Conservation (phyloP, 2,113 vertebrate species). For the Microcebus jonahi region DNA sequence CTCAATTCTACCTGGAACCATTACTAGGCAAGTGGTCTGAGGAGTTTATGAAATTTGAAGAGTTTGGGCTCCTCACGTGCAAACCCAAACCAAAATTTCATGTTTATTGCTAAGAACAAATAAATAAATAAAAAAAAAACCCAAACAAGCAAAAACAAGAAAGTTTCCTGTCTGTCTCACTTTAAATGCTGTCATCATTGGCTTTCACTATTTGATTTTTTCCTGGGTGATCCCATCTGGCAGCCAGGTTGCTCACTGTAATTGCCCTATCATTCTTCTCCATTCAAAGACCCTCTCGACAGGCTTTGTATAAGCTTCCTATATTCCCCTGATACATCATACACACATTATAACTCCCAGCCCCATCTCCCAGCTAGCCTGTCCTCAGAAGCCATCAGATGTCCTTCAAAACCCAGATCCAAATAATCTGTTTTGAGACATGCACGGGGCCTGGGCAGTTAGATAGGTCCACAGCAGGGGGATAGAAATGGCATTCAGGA, state of each 20-base stretch:
- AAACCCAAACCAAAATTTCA: not conserved
- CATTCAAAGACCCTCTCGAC: no score
- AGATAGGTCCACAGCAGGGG: not conserved
- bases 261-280: not conserved
- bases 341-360: not conserved
- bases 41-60: not conserved
- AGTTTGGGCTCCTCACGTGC: not conserved
- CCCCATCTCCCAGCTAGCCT: not conserved
- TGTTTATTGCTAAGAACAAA: not conserved
- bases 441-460: not conserved
- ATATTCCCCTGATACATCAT: fast-evolving
- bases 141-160: not conserved
- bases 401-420: not conserved
- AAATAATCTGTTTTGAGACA: not conserved
- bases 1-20: not conserved
- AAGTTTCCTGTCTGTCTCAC: not conserved
- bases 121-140: not conserved
- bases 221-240: not conserved
- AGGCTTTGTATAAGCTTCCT: not conserved
- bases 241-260: not conserved
- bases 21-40: not conserved
- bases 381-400: not conserved
- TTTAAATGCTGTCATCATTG: not conserved
- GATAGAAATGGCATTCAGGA: not conserved
- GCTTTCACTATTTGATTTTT: not conserved